These are phyloP conservation scores for Astropecten irregularis DNA, from an alignment of 53 echinoderm and acorn worm genomes.

Conservation along the genomic window DNA sequence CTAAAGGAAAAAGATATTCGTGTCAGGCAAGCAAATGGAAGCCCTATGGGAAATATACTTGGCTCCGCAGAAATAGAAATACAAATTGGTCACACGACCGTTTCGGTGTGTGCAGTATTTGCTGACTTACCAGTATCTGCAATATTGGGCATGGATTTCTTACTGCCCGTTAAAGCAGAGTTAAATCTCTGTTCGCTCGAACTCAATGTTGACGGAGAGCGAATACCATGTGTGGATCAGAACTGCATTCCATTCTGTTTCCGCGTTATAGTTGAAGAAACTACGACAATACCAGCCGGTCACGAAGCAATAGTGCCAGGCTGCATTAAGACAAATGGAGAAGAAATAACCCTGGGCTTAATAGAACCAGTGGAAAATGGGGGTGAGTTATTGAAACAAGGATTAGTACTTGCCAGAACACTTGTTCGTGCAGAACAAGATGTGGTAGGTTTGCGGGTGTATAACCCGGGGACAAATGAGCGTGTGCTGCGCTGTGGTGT, in stretches of 20 bases:
- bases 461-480: neutral
- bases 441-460: neutral
- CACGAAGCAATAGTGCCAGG: neutral
- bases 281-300: neutral
- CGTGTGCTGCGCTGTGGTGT: neutral
- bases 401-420: neutral
- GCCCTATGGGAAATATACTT: conserved; percentile 14
- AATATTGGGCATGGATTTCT: neutral
- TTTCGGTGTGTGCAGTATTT: neutral
- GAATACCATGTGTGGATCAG: neutral
- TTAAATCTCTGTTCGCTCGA: neutral
- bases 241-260: neutral
- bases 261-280: neutral
- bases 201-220: neutral
- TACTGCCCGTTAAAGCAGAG: neutral
- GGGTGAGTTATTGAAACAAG: neutral
- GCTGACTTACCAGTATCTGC: neutral
- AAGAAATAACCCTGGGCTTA: neutral
- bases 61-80: conserved; percentile 50
- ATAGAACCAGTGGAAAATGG: neutral
- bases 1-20: neutral
- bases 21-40: conserved; percentile 55
- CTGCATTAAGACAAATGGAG: neutral
- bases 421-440: neutral
- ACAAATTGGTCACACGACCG: neutral